Percentiles rank a stretch among this genome's conserved stretches.
Evolutionary conservation across 1,140 invertebrate species (phyloP).

Genomic region (Cepaea nemoralis): DNA sequence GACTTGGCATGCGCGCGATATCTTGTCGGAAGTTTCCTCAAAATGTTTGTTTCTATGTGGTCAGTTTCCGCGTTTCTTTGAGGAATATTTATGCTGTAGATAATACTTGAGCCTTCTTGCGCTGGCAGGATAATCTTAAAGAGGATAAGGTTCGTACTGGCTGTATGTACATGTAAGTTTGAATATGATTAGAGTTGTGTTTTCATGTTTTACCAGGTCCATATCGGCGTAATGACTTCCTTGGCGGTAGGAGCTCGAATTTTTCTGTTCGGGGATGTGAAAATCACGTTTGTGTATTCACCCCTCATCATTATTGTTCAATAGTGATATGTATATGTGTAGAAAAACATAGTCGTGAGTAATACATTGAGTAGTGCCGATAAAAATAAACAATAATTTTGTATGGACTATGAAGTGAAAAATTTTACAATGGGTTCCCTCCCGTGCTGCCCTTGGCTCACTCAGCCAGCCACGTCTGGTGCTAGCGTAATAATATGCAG

Average conservation of each 20-base stretch:
- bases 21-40: slow-evolving; percentile 35
- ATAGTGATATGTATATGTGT: not conserved
- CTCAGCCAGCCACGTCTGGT: slow-evolving; percentile 30
- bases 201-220: not conserved
- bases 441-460: slow-evolving; percentile 41
- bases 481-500: not conserved
- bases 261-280: not conserved
- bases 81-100: not conserved
- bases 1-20: slow-evolving; percentile 43
- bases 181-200: not conserved
- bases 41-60: slow-evolving; percentile 27
- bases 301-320: not conserved
- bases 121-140: not conserved
- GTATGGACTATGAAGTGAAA: slow-evolving; percentile 37
- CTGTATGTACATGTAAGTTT: not conserved
- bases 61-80: not conserved
- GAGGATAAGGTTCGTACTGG: not conserved
- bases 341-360: not conserved
- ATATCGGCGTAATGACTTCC: not conserved
- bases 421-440: slow-evolving; percentile 40
- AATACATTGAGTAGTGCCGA: not conserved
- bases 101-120: not conserved
- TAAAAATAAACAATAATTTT: slow-evolving; percentile 43
- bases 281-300: not conserved
- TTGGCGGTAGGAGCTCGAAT: not conserved